Evolutionary conservation across 2,888 invertebrate species (phyloP).

Genomic region (Spodoptera exigua): DNA sequence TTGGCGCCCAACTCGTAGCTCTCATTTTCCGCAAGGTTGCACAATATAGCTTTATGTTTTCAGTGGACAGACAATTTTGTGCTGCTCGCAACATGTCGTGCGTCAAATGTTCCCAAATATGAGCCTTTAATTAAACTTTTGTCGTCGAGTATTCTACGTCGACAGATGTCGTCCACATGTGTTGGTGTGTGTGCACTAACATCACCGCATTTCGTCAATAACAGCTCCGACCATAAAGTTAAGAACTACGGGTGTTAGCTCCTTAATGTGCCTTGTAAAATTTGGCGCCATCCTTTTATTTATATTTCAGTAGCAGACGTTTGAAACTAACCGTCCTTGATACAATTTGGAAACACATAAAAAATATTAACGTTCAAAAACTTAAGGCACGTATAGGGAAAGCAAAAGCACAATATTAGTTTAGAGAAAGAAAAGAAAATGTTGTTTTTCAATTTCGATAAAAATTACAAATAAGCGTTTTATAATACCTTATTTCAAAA

Average conservation of each 20-base stretch:
- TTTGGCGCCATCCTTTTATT: conserved; percentile 50
- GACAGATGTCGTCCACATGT: conserved; percentile 75
- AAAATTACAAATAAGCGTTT: too few species aligned
- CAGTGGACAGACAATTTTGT: too few species aligned
- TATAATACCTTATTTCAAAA: too few species aligned
- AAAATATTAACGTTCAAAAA: too few species aligned
- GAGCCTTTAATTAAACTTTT: conserved; percentile 62
- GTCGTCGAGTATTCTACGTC: conserved; percentile 55
- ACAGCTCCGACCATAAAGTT: conserved; percentile 47
- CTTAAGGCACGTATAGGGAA: too few species aligned
- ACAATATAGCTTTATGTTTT: too few species aligned
- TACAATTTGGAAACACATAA: background rate
- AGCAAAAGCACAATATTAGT: too few species aligned
- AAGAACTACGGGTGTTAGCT: conserved; percentile 46
- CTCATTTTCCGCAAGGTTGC: too few species aligned
- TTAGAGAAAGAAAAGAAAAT: too few species aligned
- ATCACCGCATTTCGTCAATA: conserved; percentile 54
- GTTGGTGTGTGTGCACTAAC: conserved; percentile 54
- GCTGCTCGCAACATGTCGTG: too few species aligned
- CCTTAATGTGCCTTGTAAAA: conserved; percentile 40
- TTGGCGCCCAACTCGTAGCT: too few species aligned
- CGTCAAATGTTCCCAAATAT: conserved; percentile 17
- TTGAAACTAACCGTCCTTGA: conserved; percentile 6
- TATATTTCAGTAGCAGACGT: conserved; percentile 14
- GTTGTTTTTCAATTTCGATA: too few species aligned